A percentile compares a stretch with the other conserved stretches of the same genome.
These are phyloP conservation scores for Sigmodon hispidus DNA, from an alignment of 2,113 vertebrate genomes.

Conservation along the genomic window DNA sequence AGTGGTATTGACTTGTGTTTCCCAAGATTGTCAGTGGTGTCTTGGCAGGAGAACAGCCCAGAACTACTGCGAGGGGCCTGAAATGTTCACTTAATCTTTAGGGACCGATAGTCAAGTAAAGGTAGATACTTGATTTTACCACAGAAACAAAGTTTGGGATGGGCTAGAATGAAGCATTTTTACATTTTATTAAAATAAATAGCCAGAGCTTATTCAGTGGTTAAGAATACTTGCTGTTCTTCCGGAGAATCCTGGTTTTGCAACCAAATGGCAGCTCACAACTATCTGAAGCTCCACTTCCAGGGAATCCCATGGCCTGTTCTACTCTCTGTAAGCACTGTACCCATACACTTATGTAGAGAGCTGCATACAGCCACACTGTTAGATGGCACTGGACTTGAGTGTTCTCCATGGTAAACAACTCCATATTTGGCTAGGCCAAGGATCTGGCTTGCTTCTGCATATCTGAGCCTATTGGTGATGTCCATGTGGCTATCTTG, in stretches of 20 bases:
- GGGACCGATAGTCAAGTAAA: background rate
- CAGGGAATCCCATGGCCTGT: background rate
- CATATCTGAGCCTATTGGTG: too few species aligned
- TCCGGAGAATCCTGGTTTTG: background rate
- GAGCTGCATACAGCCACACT: too few species aligned
- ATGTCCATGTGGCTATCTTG: too few species aligned
- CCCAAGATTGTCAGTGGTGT: background rate
- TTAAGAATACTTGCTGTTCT: background rate
- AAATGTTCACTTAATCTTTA: background rate
- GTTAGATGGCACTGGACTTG: too few species aligned
- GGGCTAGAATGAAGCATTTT: background rate
- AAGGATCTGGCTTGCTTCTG: too few species aligned
- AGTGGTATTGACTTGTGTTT: background rate
- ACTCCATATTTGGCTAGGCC: too few species aligned
- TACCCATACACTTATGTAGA: too few species aligned
- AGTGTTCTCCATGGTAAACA: too few species aligned
- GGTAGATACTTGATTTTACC: background rate
- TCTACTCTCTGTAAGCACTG: background rate
- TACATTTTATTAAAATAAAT: background rate
- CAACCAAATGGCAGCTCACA: too few species aligned
- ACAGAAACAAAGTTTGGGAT: background rate
- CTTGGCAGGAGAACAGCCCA: background rate
- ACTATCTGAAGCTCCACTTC: background rate
- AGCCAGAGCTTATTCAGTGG: background rate
- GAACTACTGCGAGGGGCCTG: background rate